A percentile compares a stretch with the other conserved stretches of the same genome.
phyloP scores from a whole-genome alignment of 92 coral and sea anemone genomes.

The Phymanthus crucifer region DNA sequence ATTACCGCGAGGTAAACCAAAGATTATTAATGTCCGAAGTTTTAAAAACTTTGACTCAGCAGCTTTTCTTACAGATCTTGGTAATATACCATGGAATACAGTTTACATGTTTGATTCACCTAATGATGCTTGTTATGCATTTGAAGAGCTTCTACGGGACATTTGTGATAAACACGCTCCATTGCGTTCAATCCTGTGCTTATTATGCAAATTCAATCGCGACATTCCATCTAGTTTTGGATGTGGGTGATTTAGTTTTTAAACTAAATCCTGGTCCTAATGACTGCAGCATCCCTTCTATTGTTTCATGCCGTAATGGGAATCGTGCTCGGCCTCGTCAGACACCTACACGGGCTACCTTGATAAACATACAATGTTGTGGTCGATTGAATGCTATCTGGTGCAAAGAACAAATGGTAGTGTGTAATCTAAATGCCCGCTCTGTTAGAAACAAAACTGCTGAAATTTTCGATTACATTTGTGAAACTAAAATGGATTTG shows the following conservation, averaged over 20 bases:
- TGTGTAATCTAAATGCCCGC: background rate
- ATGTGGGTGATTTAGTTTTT: slow-evolving; percentile 42
- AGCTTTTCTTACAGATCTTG: slow-evolving; percentile 27
- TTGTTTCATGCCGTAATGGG: background rate
- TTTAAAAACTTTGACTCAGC: slow-evolving; percentile 39
- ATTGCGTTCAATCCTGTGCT: too few relatives aligned
- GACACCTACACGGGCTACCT: too few relatives aligned
- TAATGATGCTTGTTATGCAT: slow-evolving; percentile 57
- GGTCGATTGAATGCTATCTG: background rate
- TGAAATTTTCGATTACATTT: background rate
- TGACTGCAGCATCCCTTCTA: background rate
- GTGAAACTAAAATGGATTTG: background rate
- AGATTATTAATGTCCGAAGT: slow-evolving; percentile 37
- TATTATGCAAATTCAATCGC: too few relatives aligned
- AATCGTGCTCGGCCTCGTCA: too few relatives aligned
- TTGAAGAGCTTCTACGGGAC: slow-evolving; percentile 33
- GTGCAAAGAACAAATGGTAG: background rate
- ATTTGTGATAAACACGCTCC: slow-evolving; percentile 44
- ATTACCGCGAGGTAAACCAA: slow-evolving; percentile 26
- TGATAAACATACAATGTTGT: background rate
- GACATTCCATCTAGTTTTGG: too few relatives aligned
- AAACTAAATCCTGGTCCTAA: slow-evolving; percentile 43
- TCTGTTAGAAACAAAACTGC: background rate
- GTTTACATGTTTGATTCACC: slow-evolving; percentile 47
- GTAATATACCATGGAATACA: slow-evolving; percentile 33